Conservation (phyloP, 2,888 invertebrate species). For the Osmoderma eremita region DNA sequence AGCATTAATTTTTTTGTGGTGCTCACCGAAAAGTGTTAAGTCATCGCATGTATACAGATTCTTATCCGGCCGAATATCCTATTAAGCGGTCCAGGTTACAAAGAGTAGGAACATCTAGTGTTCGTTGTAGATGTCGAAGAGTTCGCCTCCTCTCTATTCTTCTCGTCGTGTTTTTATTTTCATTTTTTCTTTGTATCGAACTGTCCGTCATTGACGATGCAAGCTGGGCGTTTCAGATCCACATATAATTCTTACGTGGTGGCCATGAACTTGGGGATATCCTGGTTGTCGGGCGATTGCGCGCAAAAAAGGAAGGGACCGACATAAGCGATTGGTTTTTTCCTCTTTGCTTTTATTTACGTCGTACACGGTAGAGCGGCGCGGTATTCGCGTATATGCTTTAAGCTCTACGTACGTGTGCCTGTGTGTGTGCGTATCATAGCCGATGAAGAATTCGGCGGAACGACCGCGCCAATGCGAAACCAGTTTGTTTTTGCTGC, state of each 20-base stretch:
- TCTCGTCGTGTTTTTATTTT: not conserved
- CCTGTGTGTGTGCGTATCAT: not conserved
- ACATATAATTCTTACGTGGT: conserved; percentile 21
- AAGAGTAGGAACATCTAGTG: not conserved
- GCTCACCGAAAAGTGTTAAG: conserved; percentile 15
- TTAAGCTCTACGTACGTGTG: not conserved
- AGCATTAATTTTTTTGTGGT: too few relatives aligned
- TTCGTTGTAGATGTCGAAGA: conserved; percentile 18
- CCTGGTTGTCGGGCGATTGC: conserved; percentile 17
- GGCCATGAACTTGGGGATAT: conserved; percentile 28
- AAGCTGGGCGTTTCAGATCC: conserved; percentile 14
- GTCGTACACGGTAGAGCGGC: too few relatives aligned
- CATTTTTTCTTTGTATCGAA: not conserved
- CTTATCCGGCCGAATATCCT: conserved; percentile 30
- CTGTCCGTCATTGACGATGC: not conserved
- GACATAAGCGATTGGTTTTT: conserved; percentile 15
- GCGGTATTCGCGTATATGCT: too few relatives aligned
- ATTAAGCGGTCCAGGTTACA: conserved; percentile 27
- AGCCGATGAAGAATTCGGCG: conserved; percentile 27
- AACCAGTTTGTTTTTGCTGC: conserved; percentile 42
- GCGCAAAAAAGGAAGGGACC: conserved; percentile 9
- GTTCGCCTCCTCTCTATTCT: conserved; percentile 8
- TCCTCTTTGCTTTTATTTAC: conserved; percentile 10
- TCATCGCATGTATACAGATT: conserved; percentile 33
- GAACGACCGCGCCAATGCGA: conserved; percentile 30